Evolutionary conservation across 2,797 vertebrate species (phyloP), one percentile per base, ranked within the genome.

Genomic region (Chanos chanos): DNA sequence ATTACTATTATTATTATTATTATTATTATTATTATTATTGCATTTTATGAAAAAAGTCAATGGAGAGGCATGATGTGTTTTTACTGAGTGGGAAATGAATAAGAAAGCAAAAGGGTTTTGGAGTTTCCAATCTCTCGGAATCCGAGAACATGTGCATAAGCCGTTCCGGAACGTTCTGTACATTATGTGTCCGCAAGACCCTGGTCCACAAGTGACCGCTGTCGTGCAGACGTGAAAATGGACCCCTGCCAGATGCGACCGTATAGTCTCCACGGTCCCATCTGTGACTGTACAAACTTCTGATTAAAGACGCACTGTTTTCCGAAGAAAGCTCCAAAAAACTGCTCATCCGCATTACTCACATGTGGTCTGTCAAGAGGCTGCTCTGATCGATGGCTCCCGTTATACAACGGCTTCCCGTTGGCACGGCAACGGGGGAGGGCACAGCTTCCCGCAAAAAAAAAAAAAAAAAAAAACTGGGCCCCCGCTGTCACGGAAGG

Each of bases 201-300:
- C 6, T 33, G 76, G 77, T 60, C 48, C 71, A 24, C 43, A 70
- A 59, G 66, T 66, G 76, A 71, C 74, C 72, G 54, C 75, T 9
- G 2, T 79, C 75, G 79, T 63, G 67, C 54, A 0, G 57, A 70
- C 54, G 73, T 39, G 55, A 64, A 67, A 8, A 15, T 50, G 43
- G 60, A 73, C 63, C 0, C 3, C 47, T 70, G n/a, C 67, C 80
- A 86, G 78, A 87, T 84, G 82, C 79, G 69, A 56, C 4, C 37
- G 18, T 19, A 43, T 55, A 57, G 37, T 49, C 47, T 51, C 67
- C 63, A 15, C 15, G 68, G 61, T 61, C 62, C 54, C n/a, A 31
- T 8, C 9, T 53, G 3, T 7, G 52, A 25, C 69, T 22, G 25
- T 72, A 71, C 75, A 74, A 40, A 48, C 22, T 53, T 27, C 13